These are phyloP conservation scores for Lasius platythorax DNA, from an alignment of 2,888 invertebrate genomes.

Conservation along the genomic window DNA sequence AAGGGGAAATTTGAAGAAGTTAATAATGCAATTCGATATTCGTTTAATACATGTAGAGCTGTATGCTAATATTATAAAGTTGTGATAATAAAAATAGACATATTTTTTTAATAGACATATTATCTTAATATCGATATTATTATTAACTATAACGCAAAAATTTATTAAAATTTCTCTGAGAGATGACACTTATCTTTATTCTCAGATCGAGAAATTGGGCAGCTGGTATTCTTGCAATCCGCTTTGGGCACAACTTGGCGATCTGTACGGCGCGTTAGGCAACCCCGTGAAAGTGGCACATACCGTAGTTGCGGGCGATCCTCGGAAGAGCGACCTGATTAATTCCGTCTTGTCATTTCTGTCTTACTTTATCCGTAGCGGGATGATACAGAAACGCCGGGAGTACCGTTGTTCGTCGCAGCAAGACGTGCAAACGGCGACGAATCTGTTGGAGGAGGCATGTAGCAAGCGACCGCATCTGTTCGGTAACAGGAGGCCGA, in stretches of 20 bases:
- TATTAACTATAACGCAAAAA: not conserved
- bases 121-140: not conserved
- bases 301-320: slow-evolving; percentile 92
- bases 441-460: slow-evolving; percentile 74
- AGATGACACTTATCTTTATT: not conserved
- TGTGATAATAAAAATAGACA: not conserved
- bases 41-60: not conserved
- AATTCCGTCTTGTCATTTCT: slow-evolving; percentile 92
- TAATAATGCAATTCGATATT: not conserved
- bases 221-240: slow-evolving; percentile 93
- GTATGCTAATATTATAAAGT: not conserved
- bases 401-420: slow-evolving; percentile 78
- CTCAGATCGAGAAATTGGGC: slow-evolving; percentile 87
- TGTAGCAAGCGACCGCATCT: slow-evolving; percentile 74
- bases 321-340: slow-evolving; percentile 89
- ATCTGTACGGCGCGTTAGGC: slow-evolving; percentile 95
- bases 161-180: not conserved
- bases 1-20: not conserved
- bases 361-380: slow-evolving; percentile 92
- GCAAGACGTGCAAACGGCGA: slow-evolving; percentile 80
- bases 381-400: slow-evolving; percentile 78
- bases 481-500: slow-evolving; percentile 50
- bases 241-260: slow-evolving; percentile 95
- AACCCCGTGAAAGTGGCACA: slow-evolving; percentile 92
- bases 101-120: not conserved